phyloP scores from a whole-genome alignment of 2,797 vertebrate species.

The Karalla daura region DNA sequence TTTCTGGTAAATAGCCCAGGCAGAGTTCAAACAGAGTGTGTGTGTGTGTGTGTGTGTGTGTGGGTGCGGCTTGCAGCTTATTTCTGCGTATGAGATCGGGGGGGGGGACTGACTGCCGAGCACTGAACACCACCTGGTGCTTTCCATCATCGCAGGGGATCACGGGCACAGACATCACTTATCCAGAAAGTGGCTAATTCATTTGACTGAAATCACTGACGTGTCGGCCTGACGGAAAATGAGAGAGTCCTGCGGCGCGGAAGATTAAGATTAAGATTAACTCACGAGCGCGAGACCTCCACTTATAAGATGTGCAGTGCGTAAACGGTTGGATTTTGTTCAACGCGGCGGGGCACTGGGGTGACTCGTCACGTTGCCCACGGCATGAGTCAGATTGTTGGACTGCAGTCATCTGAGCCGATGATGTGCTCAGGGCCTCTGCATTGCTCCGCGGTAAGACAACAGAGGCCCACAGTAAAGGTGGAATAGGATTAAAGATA shows the following conservation, averaged over 20 bases:
- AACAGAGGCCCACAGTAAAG: not conserved
- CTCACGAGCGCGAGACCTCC: not conserved
- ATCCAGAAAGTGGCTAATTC: not conserved
- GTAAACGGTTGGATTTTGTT: not conserved
- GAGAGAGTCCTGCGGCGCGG: not conserved
- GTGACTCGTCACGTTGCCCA: slow-evolving; percentile 27
- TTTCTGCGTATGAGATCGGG: slow-evolving; percentile 61
- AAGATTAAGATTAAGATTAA: too few species aligned
- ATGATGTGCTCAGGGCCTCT: slow-evolving; percentile 5
- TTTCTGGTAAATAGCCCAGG: slow-evolving; percentile 1
- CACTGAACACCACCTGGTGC: slow-evolving; percentile 71
- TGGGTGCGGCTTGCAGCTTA: slow-evolving; percentile 55
- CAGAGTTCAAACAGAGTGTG: slow-evolving; percentile 19
- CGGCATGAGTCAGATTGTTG: slow-evolving; percentile 44
- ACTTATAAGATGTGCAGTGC: not conserved
- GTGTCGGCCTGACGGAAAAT: not conserved
- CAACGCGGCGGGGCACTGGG: not conserved
- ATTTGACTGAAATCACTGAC: not conserved
- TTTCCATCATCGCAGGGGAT: slow-evolving; percentile 66
- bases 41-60: slow-evolving; percentile 17
- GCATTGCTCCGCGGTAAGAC: slow-evolving; percentile 2
- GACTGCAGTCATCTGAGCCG: slow-evolving; percentile 24
- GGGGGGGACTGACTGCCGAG: slow-evolving; percentile 12
- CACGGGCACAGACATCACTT: slow-evolving; percentile 22
- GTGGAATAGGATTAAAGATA: not conserved